Base-by-base conservation (phyloP, 2,888 invertebrate genomes). In the Entomobrya proxima region DNA sequence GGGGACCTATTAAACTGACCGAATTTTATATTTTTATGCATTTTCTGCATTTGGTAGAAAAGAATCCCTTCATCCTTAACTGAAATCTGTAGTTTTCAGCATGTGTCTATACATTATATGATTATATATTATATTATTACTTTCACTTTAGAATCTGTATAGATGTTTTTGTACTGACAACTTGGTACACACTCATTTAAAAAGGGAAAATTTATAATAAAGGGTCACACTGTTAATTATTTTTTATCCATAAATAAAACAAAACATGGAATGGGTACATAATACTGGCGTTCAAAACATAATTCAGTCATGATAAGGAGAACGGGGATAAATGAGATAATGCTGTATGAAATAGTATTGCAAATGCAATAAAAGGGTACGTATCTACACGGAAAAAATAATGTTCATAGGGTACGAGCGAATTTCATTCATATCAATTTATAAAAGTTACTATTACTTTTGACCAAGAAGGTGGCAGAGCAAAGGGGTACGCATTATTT, bases 181-280 rank as follows among this genome's bases (percentile, higher is more conserved):
- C 18, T 52, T 35, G 30, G 35, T 52, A 52, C 74, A 52, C 21
- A 74, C 32, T 44, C 50, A 47, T 37, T 40, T 40, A 11, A 2
- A 40, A 24, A 67, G 40, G 72, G 50, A n/a, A 2, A 21, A 27
- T 6, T n/a, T 32, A 18, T 9, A 21, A 52, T 74, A 32, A 74
- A 32, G 52, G 74, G 74, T 40, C 74, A 74, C 74, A 74, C 52
- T 32, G 52, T 74, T 74, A 52, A 52, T 64, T 52, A 52, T n/a
- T 32, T 61, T 11, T 30, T 6, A 7, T 69, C 13, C 69, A 69
- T 69, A 27, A 24, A 44, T 27, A 69, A 27, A 40, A 67, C 40
- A 64, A 69, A n/a, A 69, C 69, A 69, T 1, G 69, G 44, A 27
- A 44, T 44, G 44, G 44, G 69, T 67, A 69, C 44, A 7, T 44